Conservation (phyloP, 1,140 invertebrate species). For the Bradynema listronoti region DNA sequence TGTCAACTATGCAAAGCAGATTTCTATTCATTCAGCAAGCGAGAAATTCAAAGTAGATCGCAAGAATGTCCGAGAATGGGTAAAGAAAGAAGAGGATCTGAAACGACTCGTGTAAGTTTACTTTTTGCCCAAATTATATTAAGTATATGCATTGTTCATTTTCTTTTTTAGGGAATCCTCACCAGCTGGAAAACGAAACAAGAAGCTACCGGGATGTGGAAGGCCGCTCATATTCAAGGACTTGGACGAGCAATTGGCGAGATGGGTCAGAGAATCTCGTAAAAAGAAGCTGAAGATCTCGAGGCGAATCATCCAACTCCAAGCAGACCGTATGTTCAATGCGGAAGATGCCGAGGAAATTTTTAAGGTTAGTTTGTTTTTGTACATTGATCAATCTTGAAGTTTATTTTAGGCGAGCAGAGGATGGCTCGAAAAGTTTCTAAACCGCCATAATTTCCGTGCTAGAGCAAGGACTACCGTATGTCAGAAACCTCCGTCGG, state of each 20-base stretch:
- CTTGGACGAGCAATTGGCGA: slow-evolving; percentile 3
- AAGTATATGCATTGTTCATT: too few relatives aligned
- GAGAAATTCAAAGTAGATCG: too few relatives aligned
- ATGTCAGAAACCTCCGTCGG: slow-evolving; percentile 16
- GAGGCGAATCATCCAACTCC: neutral
- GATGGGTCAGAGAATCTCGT: neutral
- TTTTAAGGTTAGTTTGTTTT: slow-evolving; percentile 14
- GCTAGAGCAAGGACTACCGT: slow-evolving; percentile 1
- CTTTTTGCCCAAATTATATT: too few relatives aligned
- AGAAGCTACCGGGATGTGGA: slow-evolving; percentile 6
- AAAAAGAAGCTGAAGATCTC: neutral
- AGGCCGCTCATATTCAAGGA: slow-evolving; percentile 1
- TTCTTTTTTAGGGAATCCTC: slow-evolving; percentile 4
- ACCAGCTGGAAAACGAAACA: slow-evolving; percentile 1
- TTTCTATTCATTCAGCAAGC: too few relatives aligned
- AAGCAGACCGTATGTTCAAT: slow-evolving; percentile 8
- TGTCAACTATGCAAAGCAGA: too few relatives aligned
- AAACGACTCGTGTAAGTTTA: too few relatives aligned
- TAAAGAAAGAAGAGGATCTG: too few relatives aligned
- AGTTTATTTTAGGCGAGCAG: slow-evolving; percentile 15
- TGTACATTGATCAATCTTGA: neutral
- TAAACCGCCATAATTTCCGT: slow-evolving; percentile 11
- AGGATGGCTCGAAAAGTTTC: slow-evolving; percentile 14
- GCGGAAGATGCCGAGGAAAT: neutral
- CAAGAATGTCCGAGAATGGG: too few relatives aligned